Evolutionary conservation across 1,140 invertebrate species (phyloP).

Genomic region (Drosophila simulans): DNA sequence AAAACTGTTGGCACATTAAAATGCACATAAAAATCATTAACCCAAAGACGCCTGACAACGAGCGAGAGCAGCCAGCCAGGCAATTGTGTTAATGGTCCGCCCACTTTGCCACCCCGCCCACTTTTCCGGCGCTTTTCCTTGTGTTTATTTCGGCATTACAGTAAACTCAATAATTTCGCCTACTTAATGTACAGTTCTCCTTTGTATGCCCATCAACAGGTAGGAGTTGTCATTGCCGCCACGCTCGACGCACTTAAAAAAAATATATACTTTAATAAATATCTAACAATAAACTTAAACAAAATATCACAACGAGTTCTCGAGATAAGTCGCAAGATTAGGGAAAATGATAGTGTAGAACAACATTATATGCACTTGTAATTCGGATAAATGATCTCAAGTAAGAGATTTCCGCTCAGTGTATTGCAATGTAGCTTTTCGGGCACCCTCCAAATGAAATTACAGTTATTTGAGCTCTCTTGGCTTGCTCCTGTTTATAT

Average conservation of each 20-base stretch:
- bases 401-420: constrained; percentile 1
- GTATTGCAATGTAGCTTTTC: constrained; percentile 6
- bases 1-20: constrained; percentile 60
- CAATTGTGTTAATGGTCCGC: constrained; percentile 57
- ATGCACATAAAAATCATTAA: constrained; percentile 66
- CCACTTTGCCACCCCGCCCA: too few relatives aligned
- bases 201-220: constrained; percentile 34
- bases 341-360: too few relatives aligned
- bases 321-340: too few relatives aligned
- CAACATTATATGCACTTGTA: too few relatives aligned
- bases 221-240: constrained; percentile 16
- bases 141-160: constrained; percentile 55
- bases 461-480: constrained; percentile 32
- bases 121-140: neutral
- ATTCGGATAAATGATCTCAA: too few relatives aligned
- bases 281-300: neutral
- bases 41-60: constrained; percentile 49
- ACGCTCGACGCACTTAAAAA: constrained; percentile 1
- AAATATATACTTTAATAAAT: neutral
- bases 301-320: too few relatives aligned
- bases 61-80: constrained; percentile 20
- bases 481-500: constrained; percentile 26
- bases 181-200: constrained; percentile 58
- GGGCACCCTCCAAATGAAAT: constrained; percentile 20
- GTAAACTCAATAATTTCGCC: constrained; percentile 62